phyloP scores from a whole-genome alignment of 2,888 invertebrate species.

The Trissolcus japonicus region DNA sequence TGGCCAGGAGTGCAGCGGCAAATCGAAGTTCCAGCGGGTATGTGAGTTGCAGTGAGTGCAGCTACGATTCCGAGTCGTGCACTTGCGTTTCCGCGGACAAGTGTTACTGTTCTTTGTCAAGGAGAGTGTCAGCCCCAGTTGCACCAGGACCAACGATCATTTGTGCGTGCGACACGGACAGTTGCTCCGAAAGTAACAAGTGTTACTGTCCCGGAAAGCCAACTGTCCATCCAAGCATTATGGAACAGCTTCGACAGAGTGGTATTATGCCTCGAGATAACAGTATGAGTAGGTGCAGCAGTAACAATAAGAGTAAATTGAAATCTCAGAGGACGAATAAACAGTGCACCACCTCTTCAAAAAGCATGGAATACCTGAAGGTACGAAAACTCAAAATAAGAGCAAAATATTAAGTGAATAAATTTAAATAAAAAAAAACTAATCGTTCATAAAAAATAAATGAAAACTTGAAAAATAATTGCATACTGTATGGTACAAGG shows the following conservation, averaged over 20 bases:
- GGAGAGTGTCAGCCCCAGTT: slow-evolving; percentile 69
- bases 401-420: no score
- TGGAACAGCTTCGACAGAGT: slow-evolving; percentile 77
- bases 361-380: slow-evolving; percentile 74
- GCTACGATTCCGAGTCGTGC: slow-evolving; percentile 90
- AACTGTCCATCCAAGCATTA: slow-evolving; percentile 75
- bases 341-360: slow-evolving; percentile 67
- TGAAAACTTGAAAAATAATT: no score
- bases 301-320: slow-evolving; percentile 64
- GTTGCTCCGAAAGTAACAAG: slow-evolving; percentile 91
- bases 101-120: slow-evolving; percentile 87
- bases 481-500: no score
- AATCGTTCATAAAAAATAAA: no score
- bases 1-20: slow-evolving; percentile 61
- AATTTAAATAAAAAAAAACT: no score
- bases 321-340: slow-evolving; percentile 58
- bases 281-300: slow-evolving; percentile 67
- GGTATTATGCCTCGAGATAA: slow-evolving; percentile 77
- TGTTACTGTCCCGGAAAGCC: slow-evolving; percentile 83
- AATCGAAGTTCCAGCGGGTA: slow-evolving; percentile 79
- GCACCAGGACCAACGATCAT: slow-evolving; percentile 67
- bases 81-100: slow-evolving; percentile 86
- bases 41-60: slow-evolving; percentile 92
- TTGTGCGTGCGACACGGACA: slow-evolving; percentile 91
- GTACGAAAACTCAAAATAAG: slow-evolving; percentile 55